Conservation (phyloP, 2,113 vertebrate genomes). For the Rhabdomys dilectus region DNA sequence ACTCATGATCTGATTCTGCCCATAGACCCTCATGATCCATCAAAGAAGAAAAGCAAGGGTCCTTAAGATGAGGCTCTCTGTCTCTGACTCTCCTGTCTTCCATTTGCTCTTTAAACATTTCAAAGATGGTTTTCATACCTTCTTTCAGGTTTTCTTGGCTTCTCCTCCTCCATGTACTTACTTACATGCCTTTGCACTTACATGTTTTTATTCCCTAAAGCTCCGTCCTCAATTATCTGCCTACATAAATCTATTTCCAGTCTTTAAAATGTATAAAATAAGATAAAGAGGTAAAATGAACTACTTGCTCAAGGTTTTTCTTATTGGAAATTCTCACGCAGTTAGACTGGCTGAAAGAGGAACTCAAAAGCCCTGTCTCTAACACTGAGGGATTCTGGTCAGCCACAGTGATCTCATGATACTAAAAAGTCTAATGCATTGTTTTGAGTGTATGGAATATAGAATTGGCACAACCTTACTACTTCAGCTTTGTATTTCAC, state of each 20-base stretch:
- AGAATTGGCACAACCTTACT: conserved; percentile 39
- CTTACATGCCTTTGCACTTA: background rate
- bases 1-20: background rate
- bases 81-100: background rate
- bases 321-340: background rate
- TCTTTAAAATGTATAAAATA: conserved; percentile 17
- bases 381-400: background rate
- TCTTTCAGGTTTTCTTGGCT: background rate
- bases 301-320: background rate
- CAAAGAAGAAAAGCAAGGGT: background rate
- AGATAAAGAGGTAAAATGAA: background rate
- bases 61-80: background rate
- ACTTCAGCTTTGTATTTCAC: conserved; percentile 23
- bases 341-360: conserved; percentile 17
- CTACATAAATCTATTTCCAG: background rate
- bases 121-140: background rate
- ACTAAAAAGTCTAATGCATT: background rate
- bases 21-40: background rate
- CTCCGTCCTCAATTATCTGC: conserved; percentile 9
- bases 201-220: background rate
- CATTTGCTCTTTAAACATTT: background rate
- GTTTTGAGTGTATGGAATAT: background rate
- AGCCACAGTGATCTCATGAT: background rate
- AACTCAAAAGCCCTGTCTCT: background rate
- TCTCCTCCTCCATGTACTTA: background rate